A percentile compares a stretch with the other conserved stretches of the same genome.
phyloP scores from a whole-genome alignment of 2,888 invertebrate species.

The Xylocampa areola region DNA sequence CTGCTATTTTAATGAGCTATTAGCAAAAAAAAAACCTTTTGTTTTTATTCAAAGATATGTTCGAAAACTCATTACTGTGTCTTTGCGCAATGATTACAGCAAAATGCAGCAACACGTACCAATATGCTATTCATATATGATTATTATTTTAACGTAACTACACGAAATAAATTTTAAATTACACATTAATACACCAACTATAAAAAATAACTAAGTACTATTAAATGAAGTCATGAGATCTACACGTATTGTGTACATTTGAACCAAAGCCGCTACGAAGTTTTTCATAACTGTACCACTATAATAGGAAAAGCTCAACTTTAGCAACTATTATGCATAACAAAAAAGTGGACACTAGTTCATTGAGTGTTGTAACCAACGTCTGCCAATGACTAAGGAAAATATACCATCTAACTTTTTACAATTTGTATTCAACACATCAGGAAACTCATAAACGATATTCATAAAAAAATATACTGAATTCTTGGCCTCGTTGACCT shows the following conservation, averaged over 20 bases:
- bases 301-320: constrained; percentile 4
- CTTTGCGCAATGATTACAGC: constrained; percentile 6
- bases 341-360: constrained; percentile 25
- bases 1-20: constrained; percentile 45
- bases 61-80: constrained; percentile 29
- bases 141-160: no score
- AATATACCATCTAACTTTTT: constrained; percentile 35
- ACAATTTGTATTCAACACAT: constrained; percentile 54
- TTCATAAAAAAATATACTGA: constrained; percentile 48
- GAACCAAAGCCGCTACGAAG: constrained; percentile 14
- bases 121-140: no score
- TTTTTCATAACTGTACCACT: constrained; percentile 13
- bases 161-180: no score
- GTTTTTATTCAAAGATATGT: constrained; percentile 39
- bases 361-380: constrained; percentile 10
- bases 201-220: background rate
- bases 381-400: constrained; percentile 46
- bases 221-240: constrained; percentile 26
- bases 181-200: background rate
- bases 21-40: constrained; percentile 42
- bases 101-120: constrained; percentile 36
- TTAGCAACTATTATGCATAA: constrained; percentile 3
- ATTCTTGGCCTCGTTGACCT: constrained; percentile 40
- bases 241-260: constrained; percentile 28
- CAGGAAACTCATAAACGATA: constrained; percentile 49